Percentiles rank a stretch among this genome's conserved stretches.
Evolutionary conservation across 2,113 vertebrate genomes (phyloP).

Genomic region (Telmatochromis bifrenatus): DNA sequence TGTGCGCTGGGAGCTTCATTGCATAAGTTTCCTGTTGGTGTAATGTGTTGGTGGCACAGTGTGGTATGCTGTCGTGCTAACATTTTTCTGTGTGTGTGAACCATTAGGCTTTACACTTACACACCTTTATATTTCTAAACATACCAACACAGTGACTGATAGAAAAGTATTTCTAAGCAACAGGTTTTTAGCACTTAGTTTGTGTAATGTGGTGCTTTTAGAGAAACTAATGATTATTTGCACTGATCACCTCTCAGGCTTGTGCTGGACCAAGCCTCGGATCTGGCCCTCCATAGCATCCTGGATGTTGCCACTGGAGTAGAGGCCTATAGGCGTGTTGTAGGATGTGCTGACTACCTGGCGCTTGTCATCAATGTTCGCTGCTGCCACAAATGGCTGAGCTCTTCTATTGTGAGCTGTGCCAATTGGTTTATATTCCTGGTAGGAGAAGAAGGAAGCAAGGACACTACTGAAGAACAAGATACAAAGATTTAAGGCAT

Average conservation of each 20-base stretch:
- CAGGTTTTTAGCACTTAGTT: neutral
- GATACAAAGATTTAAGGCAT: neutral
- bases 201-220: neutral
- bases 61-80: neutral
- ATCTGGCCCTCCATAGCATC: conserved; percentile 94
- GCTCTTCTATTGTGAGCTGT: conserved; percentile 88
- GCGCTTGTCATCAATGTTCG: conserved; percentile 91
- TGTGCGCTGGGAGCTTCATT: neutral
- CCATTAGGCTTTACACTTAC: neutral
- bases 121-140: neutral
- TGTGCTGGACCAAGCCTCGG: conserved; percentile 77
- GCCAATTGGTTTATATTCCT: conserved; percentile 93
- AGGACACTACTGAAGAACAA: neutral
- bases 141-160: neutral
- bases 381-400: conserved; percentile 92
- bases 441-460: neutral
- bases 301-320: conserved; percentile 96
- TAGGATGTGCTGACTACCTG: conserved; percentile 97
- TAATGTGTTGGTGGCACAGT: neutral
- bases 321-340: conserved; percentile 97
- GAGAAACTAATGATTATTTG: neutral
- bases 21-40: neutral
- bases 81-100: neutral
- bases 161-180: neutral
- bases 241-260: conserved; percentile 69